A percentile compares a stretch with the other conserved stretches of the same genome.
phyloP scores from a whole-genome alignment of 2,113 vertebrate genomes.

The Euleptes europaea region DNA sequence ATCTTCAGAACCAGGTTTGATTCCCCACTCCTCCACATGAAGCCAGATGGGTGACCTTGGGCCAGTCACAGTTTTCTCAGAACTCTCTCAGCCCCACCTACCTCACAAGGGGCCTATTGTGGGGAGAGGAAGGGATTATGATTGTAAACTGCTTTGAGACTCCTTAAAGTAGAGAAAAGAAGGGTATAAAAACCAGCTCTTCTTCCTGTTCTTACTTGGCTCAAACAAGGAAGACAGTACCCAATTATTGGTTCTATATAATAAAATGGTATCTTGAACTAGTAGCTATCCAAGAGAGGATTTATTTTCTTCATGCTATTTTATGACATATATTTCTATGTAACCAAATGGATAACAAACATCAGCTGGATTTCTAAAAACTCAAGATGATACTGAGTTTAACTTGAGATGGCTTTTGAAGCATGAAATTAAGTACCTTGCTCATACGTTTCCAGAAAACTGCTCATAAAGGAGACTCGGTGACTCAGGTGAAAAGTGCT shows the following conservation, averaged over 20 bases:
- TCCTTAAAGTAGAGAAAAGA: too few relatives aligned
- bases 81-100: too few relatives aligned
- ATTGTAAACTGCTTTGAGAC: too few relatives aligned
- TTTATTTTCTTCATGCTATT: not conserved
- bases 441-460: not conserved
- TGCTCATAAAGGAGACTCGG: conserved; percentile 1
- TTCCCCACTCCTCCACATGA: too few relatives aligned
- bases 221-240: not conserved
- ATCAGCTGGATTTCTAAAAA: conserved; percentile 14
- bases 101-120: too few relatives aligned
- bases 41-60: too few relatives aligned
- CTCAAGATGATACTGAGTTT: conserved; percentile 1
- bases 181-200: too few relatives aligned
- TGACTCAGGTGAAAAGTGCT: conserved; percentile 19
- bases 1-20: too few relatives aligned
- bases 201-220: too few relatives aligned
- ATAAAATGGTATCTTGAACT: not conserved
- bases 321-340: not conserved
- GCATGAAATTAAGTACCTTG: conserved; percentile 17
- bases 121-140: too few relatives aligned
- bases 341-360: not conserved
- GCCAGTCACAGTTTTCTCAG: too few relatives aligned
- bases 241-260: not conserved
- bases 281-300: not conserved
- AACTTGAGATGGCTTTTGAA: conserved; percentile 12